A percentile compares a stretch with the other conserved stretches of the same genome.
Evolutionary conservation across 2,888 invertebrate species (phyloP).

Genomic region (Watsonalla binaria): DNA sequence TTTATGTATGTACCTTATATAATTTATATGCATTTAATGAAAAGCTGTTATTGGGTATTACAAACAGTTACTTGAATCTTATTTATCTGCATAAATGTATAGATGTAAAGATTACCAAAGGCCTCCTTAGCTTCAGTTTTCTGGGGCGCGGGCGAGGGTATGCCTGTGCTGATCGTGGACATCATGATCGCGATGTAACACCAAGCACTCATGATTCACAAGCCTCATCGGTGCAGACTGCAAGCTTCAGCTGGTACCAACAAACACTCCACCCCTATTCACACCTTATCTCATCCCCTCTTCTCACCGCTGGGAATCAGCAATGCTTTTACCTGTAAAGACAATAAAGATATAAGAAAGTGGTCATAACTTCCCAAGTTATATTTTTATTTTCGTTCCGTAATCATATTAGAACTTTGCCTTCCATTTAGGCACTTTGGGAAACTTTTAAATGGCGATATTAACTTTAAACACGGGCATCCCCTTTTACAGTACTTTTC

Average conservation of each 20-base stretch:
- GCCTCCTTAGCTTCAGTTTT: slow-evolving; percentile 65
- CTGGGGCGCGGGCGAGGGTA: slow-evolving; percentile 61
- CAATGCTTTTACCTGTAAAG: not conserved
- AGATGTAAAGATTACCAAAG: too few species aligned
- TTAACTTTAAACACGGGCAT: not conserved
- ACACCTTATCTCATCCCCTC: not conserved
- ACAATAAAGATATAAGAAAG: not conserved
- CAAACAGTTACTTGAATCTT: too few species aligned
- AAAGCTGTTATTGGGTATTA: too few species aligned
- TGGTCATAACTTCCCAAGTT: not conserved
- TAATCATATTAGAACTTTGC: not conserved
- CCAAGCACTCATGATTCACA: slow-evolving; percentile 70
- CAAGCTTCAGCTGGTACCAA: not conserved
- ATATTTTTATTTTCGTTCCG: not conserved
- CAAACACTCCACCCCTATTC: not conserved
- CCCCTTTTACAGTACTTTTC: not conserved
- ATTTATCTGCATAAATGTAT: too few species aligned
- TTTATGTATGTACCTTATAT: too few species aligned
- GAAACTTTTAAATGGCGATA: not conserved
- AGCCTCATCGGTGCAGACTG: slow-evolving; percentile 59
- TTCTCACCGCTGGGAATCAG: not conserved
- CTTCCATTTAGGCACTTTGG: not conserved
- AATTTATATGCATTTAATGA: too few species aligned
- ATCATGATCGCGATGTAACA: slow-evolving; percentile 70
- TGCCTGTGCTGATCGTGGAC: slow-evolving; percentile 64